Evolutionary conservation across 2,797 vertebrate species (phyloP), one percentile per base, ranked within the genome.

Genomic region (Lophotriccus pileatus): DNA sequence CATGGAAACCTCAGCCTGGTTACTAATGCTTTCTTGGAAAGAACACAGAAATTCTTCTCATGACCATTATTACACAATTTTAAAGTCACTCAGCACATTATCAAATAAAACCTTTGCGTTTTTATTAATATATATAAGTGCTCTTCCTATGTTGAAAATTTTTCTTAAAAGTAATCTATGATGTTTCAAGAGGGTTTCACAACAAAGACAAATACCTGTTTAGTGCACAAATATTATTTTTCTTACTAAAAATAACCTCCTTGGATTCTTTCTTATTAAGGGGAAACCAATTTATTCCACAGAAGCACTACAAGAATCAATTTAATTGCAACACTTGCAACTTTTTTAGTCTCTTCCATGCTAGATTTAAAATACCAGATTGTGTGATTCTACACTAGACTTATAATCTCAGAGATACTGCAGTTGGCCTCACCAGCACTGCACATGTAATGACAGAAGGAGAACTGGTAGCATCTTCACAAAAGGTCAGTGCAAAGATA

Each of bases 21-120:
- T 75, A 69, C 72, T 91, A 84, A 83, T 56, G 76, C 80, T 59
- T 92, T 84, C 83, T 93, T 94, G 87, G 91, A 91, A 94, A 83
- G 91, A 89, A 84, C 34, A 75, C n/a, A 79, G 64, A 81, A 85
- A 80, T 66, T 39, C 84, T 89, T 93, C 88, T 91, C 34, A 47
- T 76, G 66, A 79, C 53, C 27, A 73, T 76, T 84, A 86, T 49
- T 69, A 86, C 59, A 86, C 5, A 24, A 84, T 84, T 96, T 81
- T 72, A n/a, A 72, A 19, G 6, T 79, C 84, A 79, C 70, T 81
- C 67, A 73, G 70, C 47, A 93, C 19, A 41, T 88, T 62, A 88
- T 44, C 66, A 84, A 81, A 90, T 68, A 72, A 89, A 84, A 41
- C 8, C 52, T 49, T 62, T 41, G 18, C 27, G 59, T 85, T 83